These are phyloP conservation scores for Unio delphinus DNA, from an alignment of 2,888 invertebrate species.

Conservation along the genomic window DNA sequence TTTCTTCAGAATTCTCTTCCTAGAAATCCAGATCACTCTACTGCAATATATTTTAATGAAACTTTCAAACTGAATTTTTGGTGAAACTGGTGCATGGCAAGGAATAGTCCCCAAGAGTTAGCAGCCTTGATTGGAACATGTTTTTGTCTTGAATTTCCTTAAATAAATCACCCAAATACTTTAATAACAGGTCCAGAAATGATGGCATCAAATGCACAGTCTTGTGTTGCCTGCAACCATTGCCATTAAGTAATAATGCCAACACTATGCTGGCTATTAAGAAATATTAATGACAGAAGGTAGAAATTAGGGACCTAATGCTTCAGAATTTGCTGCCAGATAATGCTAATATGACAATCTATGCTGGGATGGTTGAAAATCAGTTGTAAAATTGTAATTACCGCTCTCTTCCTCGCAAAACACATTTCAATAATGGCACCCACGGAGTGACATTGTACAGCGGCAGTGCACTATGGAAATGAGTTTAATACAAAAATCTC, in stretches of 20 bases:
- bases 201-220: too few species aligned
- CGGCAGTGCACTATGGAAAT: slow-evolving; percentile 13
- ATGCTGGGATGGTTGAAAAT: slow-evolving; percentile 4
- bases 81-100: too few species aligned
- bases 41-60: too few species aligned
- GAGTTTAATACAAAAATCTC: slow-evolving; percentile 46
- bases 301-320: slow-evolving; percentile 18
- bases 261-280: slow-evolving; percentile 14
- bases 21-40: too few species aligned
- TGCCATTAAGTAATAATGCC: slow-evolving; percentile 15
- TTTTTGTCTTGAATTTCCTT: too few species aligned
- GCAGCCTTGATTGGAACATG: too few species aligned
- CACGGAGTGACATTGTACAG: slow-evolving; percentile 32
- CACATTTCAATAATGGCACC: slow-evolving; percentile 33
- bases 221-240: slow-evolving; percentile 9
- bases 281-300: slow-evolving; percentile 21
- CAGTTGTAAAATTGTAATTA: slow-evolving; percentile 40
- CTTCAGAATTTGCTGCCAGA: not conserved
- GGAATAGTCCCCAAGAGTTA: too few species aligned
- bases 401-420: slow-evolving; percentile 26
- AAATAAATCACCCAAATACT: too few species aligned
- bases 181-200: too few species aligned
- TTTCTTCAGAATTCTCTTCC: too few species aligned
- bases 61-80: too few species aligned
- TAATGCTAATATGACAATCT: slow-evolving; percentile 10